Conservation (phyloP, 1,140 invertebrate species). For the Bombus terrestris region DNA sequence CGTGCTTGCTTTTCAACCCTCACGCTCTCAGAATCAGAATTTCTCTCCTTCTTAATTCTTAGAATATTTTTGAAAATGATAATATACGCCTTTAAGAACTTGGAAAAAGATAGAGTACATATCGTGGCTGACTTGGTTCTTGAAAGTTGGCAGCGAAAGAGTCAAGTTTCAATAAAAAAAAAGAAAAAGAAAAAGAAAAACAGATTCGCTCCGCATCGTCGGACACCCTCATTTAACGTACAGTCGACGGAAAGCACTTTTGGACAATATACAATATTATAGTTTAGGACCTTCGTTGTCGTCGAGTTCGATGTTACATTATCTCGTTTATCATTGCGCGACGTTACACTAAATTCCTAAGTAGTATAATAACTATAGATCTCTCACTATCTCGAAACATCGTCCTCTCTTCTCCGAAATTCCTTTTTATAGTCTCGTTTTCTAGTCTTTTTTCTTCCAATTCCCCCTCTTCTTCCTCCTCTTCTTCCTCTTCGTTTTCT, state of each 20-base stretch:
- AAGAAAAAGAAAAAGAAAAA: neutral
- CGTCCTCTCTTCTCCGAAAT: neutral
- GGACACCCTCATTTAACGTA: slow-evolving; percentile 46
- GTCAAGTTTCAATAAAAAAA: neutral
- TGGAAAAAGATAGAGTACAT: too few relatives aligned
- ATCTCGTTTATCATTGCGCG: slow-evolving; percentile 22
- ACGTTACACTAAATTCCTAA: slow-evolving; percentile 42
- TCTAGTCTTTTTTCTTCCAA: slow-evolving; percentile 18
- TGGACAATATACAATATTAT: slow-evolving; percentile 58
- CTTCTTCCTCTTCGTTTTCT: slow-evolving; percentile 12
- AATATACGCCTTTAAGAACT: too few relatives aligned
- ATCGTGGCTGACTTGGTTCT: too few relatives aligned
- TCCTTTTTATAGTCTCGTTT: slow-evolving; percentile 11
- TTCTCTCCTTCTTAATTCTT: neutral
- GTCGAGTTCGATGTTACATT: slow-evolving; percentile 52
- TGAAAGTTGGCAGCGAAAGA: slow-evolving; percentile 1
- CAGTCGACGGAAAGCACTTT: slow-evolving; percentile 75
- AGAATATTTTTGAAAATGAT: neutral
- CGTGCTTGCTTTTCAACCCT: slow-evolving; percentile 37
- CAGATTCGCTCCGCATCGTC: slow-evolving; percentile 33
- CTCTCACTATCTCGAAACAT: slow-evolving; percentile 59
- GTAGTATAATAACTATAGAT: slow-evolving; percentile 51
- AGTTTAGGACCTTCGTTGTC: slow-evolving; percentile 50
- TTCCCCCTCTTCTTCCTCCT: slow-evolving; percentile 25
- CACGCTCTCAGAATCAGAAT: neutral